phyloP scores from a whole-genome alignment of 2,113 vertebrate genomes.

The Anser brachyrhynchus region DNA sequence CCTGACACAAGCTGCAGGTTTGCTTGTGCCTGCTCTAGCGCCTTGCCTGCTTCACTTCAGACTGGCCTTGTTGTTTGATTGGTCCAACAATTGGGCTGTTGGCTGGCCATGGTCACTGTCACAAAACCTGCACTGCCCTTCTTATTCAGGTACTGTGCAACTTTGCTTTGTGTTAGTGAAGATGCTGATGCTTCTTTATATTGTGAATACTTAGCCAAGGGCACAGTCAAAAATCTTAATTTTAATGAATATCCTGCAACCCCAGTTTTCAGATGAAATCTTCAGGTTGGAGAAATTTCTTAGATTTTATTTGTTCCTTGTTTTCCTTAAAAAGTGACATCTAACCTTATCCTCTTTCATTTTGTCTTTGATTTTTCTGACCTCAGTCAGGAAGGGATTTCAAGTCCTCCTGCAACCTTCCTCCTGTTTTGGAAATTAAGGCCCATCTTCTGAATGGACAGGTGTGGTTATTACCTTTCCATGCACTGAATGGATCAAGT shows the following conservation, averaged over 20 bases:
- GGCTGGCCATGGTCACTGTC: not conserved
- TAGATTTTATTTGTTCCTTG: no score
- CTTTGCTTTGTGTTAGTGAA: not conserved
- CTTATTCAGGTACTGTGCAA: not conserved
- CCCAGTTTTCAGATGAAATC: no score
- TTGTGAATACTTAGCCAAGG: not conserved
- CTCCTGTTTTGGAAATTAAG: not conserved
- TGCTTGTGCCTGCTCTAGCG: not conserved
- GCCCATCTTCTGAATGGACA: not conserved
- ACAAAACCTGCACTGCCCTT: not conserved
- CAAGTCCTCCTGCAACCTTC: not conserved
- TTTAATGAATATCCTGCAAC: no score
- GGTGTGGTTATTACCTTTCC: not conserved
- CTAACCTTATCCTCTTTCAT: no score
- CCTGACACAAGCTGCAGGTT: not conserved
- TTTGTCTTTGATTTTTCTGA: no score
- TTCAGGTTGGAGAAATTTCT: no score
- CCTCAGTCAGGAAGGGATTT: no score
- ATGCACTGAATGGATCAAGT: not conserved
- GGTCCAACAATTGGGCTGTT: not conserved
- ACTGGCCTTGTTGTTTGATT: no score
- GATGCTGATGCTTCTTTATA: not conserved
- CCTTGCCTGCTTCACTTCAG: not conserved
- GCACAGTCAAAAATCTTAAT: no score
- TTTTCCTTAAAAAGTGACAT: no score